Evolutionary conservation across 2,113 vertebrate species (phyloP).

Genomic region (Notiomystis cincta): DNA sequence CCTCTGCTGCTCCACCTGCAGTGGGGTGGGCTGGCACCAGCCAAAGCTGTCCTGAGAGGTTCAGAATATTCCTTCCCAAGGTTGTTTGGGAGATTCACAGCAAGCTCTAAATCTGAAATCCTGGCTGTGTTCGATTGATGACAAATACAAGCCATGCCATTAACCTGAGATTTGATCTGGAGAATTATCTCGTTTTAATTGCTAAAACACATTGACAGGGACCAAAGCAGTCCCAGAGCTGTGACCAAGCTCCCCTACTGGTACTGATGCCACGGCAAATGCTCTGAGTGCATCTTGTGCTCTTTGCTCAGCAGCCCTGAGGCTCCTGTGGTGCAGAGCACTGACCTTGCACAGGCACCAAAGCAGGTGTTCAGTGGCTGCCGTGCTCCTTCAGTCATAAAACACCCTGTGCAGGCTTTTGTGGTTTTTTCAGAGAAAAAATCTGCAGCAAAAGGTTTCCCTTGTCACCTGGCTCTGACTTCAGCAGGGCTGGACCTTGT

Average conservation of each 20-base stretch:
- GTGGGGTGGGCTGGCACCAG: neutral
- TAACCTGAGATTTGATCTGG: neutral
- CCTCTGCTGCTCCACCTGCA: neutral
- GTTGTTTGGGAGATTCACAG: neutral
- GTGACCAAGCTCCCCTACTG: accelerated
- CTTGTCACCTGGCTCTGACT: neutral
- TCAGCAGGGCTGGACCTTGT: neutral
- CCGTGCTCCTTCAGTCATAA: neutral
- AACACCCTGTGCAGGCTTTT: neutral
- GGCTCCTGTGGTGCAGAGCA: neutral
- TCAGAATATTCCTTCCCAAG: neutral
- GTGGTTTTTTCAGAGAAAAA: neutral
- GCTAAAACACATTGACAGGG: accelerated
- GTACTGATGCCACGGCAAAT: accelerated
- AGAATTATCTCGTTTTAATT: neutral
- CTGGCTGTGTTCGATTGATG: neutral
- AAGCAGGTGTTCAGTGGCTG: neutral
- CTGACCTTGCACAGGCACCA: neutral
- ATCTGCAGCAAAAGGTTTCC: neutral
- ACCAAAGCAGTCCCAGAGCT: accelerated
- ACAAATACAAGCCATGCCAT: accelerated
- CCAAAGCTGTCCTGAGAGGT: neutral
- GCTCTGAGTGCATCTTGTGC: neutral
- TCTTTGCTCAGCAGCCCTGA: neutral
- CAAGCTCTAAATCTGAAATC: neutral